Evolutionary conservation across 1,140 invertebrate species (phyloP), one percentile per base, ranked within the genome.

Genomic region (Drosophila burlai): DNA sequence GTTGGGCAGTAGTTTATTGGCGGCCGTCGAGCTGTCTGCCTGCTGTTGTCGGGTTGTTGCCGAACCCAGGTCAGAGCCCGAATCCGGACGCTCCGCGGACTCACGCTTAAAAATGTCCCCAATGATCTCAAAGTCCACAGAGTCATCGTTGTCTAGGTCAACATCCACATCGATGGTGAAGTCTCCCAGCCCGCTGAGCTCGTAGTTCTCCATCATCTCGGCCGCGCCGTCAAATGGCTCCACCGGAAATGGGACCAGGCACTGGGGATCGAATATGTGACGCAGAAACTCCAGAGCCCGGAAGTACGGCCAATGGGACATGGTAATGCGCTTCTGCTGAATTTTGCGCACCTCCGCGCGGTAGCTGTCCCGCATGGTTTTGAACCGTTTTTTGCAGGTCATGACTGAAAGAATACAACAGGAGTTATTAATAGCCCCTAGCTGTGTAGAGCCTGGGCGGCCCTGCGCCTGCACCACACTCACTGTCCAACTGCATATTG

Each of bases 41-140:
- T 49, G n/a, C 2, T 45, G 24, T 0, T 47, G 45, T 40, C 63
- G 74, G 31, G 62, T 60, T 4, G 62, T 60, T 4, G 57, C n/a
- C 3, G 80, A 66, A 9, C 66, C 67, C 0, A 34, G 43, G 16
- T 90, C 71, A 5, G 81, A 83, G 0, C 67, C 61, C 9, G 83
- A 80, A 15, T 87, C 81, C n/a, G 66, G 55, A 0, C 34, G 49
- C n/a, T 66, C 36, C 1, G 65, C n/a, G 5, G 78, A 21, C 4
- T 80, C 71, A 0, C 79, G 79, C 29, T 90, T 82, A 18, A 90
- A 90, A 36, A 90, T 91, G 26, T 90, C 85, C 0, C 64, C 86
- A 49, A 90, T 85, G 9, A 90, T 73, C 11, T 90, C 85, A 50
- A 91, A 90, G n/a, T 84, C 85, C 57, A 82, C 75, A 0, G 86